These are phyloP conservation scores for Eudyptes chrysolophus DNA, from an alignment of 2,113 vertebrate species.

Conservation along the genomic window DNA sequence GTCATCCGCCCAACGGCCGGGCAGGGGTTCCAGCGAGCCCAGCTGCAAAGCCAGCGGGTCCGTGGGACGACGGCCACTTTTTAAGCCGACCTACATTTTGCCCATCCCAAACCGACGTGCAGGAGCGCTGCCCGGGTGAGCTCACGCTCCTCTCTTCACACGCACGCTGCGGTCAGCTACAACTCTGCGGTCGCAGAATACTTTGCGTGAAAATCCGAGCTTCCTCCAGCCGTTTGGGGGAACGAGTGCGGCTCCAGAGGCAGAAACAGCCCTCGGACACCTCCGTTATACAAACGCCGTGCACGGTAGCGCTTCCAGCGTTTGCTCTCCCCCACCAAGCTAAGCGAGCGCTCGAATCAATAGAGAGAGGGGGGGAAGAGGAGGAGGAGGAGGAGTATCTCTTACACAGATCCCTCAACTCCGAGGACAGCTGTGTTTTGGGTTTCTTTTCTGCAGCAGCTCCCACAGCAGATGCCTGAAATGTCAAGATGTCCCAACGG, in stretches of 20 bases:
- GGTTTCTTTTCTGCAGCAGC: conserved; percentile 1
- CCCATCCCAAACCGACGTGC: rapidly evolving
- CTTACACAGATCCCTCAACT: not conserved
- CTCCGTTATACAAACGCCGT: rapidly evolving
- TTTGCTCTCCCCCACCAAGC: not conserved
- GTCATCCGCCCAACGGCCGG: rapidly evolving
- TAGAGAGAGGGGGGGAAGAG: not conserved
- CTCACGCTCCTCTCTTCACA: not conserved
- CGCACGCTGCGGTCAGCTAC: rapidly evolving
- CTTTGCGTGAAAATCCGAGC: rapidly evolving
- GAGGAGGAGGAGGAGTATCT: not conserved
- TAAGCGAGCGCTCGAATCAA: not conserved
- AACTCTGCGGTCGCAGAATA: not conserved
- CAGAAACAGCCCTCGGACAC: not conserved
- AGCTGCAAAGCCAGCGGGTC: not conserved
- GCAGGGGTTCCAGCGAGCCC: not conserved
- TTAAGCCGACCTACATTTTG: no score
- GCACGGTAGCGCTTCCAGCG: not conserved
- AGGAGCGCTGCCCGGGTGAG: rapidly evolving
- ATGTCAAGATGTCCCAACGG: not conserved
- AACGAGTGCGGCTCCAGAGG: not conserved
- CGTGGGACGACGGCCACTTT: rapidly evolving
- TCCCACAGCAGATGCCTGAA: conserved; percentile 11
- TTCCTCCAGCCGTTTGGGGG: not conserved
- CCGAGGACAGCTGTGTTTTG: conserved; percentile 3